Evolutionary conservation across 2,888 invertebrate genomes (phyloP), one percentile per base, ranked within the genome.

Genomic region (Pyrocoelia pectoralis): DNA sequence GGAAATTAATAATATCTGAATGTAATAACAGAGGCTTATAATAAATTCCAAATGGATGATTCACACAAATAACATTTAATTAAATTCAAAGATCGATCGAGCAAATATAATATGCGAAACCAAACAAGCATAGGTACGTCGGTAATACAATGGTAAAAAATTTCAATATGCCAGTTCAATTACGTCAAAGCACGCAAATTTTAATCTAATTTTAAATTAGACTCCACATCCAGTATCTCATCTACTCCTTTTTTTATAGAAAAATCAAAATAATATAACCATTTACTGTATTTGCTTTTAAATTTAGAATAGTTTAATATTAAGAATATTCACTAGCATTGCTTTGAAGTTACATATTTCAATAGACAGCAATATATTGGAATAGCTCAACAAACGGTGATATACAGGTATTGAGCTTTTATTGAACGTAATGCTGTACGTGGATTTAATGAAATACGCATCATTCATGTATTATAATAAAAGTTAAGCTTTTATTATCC

Each of bases 121-220:
- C 52, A 60, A 60, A 14, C 53, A 60, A 60, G 56, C 53, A 53
- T 53, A 63, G 56, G 52, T 58, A 56, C 65, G 60, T 49, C 56
- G 40, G 56, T 56, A 60, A 56, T 59, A 60, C 28, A 49, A 65
- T 49, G 64, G 65, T 52, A 56, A 43, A 52, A 56, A 49, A 56
- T 56, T 64, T 65, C 65, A 65, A 65, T 65, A 65, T 56, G 56
- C 49, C 56, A 65, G 56, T 65, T 65, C 65, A 65, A 65, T 65
- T 65, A 65, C 56, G 56, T 52, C 54, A 57, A 63, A 63, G 57
- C 65, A 65, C 52, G 60, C 60, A 60, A 24, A 41, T 51, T 60
- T 46, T 60, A 65, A 65, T 65, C 65, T 65, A 65, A 65, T 65
- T 65, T 65, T 65, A 65, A 62, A 65, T 60, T 41, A 51, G 56